Base-by-base conservation (phyloP, 2,113 vertebrate genomes). In the Chloropsis hardwickii region DNA sequence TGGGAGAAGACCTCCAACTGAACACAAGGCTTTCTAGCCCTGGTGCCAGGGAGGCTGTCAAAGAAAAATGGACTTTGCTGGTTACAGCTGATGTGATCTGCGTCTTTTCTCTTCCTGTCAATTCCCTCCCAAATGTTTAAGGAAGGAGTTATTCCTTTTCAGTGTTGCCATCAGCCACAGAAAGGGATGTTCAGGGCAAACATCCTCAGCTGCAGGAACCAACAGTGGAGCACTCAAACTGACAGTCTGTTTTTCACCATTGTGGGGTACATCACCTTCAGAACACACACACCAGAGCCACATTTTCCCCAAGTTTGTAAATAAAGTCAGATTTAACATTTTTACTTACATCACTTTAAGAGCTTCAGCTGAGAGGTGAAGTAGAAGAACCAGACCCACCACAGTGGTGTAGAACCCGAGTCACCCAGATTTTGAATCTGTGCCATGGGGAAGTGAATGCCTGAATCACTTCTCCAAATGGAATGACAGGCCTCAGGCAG, bases 361-460 rank as follows among this genome's bases (percentile, higher is more conserved):
- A 58, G 8, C 31, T 67, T 79, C 66, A 60, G 8, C 20, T 80
- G 57, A 56, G 29, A 67, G 31, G 9, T 54, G 51, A 86, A 78
- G 23, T 40, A 83, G 50, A 80, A 64, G 51, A 58, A 47, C 8
- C 40, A 71, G n/a, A 65, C 13, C 5, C 31, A n/a, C 13, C 5
- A 7, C 17, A 85, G 31, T 13, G 17, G 48, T 19, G 10, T 29
- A 73, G 53, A 81, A 45, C 37, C 12, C 14, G 24, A 33, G 20
- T 44, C 39, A 48, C 10, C 10, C 19, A 51, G 40, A 60, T 31
- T 53, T 77, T 86, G 12, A 67, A 71, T 56, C 33, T 76, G 14
- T 80, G 11, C 33, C 0, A 0, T 61, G 33, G 33, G 18, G 33
- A 23, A 6, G 14, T 3, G 50, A 9, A 27, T 73, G 54, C 10